These are phyloP conservation scores for Acholoe squamosa DNA, from an alignment of 2,888 invertebrate genomes.

Conservation along the genomic window DNA sequence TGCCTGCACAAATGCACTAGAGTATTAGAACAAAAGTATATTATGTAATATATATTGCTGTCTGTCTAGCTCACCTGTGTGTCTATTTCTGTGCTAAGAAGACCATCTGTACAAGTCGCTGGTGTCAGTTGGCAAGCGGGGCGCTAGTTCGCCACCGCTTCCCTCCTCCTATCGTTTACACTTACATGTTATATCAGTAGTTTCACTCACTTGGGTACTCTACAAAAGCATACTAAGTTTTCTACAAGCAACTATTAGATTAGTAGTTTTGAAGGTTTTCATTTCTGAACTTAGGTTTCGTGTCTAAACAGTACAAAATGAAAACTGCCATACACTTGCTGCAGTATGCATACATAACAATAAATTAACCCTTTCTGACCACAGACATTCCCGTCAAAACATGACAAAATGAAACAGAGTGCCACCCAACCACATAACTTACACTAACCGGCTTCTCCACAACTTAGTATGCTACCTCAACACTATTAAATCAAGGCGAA, in stretches of 20 bases:
- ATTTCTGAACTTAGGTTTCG: no score
- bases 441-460: neutral
- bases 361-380: neutral
- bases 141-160: neutral
- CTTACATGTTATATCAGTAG: slow-evolving; percentile 17
- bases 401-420: neutral
- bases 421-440: slow-evolving; percentile 17
- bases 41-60: slow-evolving; percentile 52
- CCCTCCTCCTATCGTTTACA: slow-evolving; percentile 8
- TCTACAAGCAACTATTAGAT: slow-evolving; percentile 21
- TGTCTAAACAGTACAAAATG: no score
- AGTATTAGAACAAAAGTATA: slow-evolving; percentile 50
- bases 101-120: slow-evolving; percentile 31
- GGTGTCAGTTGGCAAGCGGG: slow-evolving; percentile 36
- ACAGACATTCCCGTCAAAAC: neutral
- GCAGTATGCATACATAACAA: neutral
- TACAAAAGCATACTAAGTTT: slow-evolving; percentile 34
- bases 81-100: slow-evolving; percentile 33
- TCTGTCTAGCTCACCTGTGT: neutral
- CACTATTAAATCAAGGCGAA: neutral
- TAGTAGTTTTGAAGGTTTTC: no score
- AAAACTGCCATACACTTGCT: no score
- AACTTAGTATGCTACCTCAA: slow-evolving; percentile 18
- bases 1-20: slow-evolving; percentile 63
- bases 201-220: slow-evolving; percentile 4